Evolutionary conservation across 2,797 vertebrate genomes (phyloP).

Genomic region (Crenuchus spilurus): DNA sequence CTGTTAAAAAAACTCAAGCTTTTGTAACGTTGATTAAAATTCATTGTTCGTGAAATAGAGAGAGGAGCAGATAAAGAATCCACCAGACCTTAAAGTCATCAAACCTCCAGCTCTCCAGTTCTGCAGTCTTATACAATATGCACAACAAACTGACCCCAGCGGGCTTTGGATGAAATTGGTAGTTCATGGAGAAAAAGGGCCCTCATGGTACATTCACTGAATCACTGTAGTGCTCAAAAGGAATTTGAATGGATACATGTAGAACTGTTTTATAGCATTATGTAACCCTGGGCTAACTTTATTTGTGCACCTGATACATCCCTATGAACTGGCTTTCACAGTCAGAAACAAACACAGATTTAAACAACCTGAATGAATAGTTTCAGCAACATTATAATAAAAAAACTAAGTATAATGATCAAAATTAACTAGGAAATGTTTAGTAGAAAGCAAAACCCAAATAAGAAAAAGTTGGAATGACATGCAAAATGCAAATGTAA

Average conservation of each 20-base stretch:
- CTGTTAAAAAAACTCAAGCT: neutral
- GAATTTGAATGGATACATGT: neutral
- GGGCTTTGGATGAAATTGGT: neutral
- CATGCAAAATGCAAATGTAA: too few species aligned
- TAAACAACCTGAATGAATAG: too few species aligned
- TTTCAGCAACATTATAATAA: too few species aligned
- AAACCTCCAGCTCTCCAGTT: neutral
- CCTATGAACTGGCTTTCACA: too few species aligned
- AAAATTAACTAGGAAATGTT: too few species aligned
- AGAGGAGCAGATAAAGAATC: neutral
- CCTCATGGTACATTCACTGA: neutral
- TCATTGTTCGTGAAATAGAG: neutral
- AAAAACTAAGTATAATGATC: too few species aligned
- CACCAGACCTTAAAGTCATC: neutral
- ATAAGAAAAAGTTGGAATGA: too few species aligned
- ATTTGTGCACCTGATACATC: too few species aligned
- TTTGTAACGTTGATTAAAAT: neutral
- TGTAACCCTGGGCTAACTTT: neutral
- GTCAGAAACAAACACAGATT: too few species aligned
- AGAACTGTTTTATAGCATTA: neutral
- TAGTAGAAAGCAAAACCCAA: too few species aligned
- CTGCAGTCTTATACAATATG: neutral
- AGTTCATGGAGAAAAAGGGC: neutral
- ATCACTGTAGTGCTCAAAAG: neutral
- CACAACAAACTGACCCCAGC: neutral